phyloP scores from a whole-genome alignment of 2,797 vertebrate species.

The Fistularia tabacaria region DNA sequence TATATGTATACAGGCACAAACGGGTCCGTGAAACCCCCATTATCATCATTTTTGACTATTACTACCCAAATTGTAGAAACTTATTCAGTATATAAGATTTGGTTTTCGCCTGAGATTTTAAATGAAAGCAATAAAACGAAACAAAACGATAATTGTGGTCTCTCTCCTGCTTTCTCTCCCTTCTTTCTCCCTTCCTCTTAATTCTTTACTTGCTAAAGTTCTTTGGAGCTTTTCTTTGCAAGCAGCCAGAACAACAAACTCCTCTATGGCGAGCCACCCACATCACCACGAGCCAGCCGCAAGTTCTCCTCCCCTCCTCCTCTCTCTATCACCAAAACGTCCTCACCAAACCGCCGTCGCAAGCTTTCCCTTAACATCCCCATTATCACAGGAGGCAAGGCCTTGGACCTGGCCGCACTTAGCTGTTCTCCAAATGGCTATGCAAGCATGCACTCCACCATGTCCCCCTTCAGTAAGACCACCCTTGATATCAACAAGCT shows the following conservation, averaged over 20 bases:
- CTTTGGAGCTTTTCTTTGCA: slow-evolving; percentile 92
- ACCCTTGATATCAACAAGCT: slow-evolving; percentile 92
- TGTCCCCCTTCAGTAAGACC: slow-evolving; percentile 91
- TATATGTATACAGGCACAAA: slow-evolving; percentile 33
- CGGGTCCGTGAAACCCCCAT: slow-evolving; percentile 16
- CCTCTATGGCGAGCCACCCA: slow-evolving; percentile 91
- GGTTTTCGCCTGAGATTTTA: too few species aligned
- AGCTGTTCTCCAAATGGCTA: slow-evolving; percentile 90
- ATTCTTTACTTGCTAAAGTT: slow-evolving; percentile 60
- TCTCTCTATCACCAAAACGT: slow-evolving; percentile 86
- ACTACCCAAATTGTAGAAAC: not conserved
- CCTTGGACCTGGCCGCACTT: slow-evolving; percentile 90
- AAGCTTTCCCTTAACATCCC: slow-evolving; percentile 98
- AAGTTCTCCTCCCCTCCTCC: slow-evolving; percentile 95
- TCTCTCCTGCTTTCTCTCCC: not conserved
- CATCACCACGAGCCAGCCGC: slow-evolving; percentile 89
- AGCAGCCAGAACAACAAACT: slow-evolving; percentile 94
- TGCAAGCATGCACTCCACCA: slow-evolving; percentile 73
- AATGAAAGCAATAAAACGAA: not conserved
- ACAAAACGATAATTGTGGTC: slow-evolving; percentile 7
- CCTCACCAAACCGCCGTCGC: slow-evolving; percentile 88
- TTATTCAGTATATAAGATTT: too few species aligned
- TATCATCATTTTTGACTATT: slow-evolving; percentile 11
- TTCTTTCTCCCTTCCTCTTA: not conserved
- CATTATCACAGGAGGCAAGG: slow-evolving; percentile 95